A percentile compares a stretch with the other conserved stretches of the same genome.
Conservation (phyloP, 92 coral and sea anemone species). For the Galaxea fascicularis region DNA sequence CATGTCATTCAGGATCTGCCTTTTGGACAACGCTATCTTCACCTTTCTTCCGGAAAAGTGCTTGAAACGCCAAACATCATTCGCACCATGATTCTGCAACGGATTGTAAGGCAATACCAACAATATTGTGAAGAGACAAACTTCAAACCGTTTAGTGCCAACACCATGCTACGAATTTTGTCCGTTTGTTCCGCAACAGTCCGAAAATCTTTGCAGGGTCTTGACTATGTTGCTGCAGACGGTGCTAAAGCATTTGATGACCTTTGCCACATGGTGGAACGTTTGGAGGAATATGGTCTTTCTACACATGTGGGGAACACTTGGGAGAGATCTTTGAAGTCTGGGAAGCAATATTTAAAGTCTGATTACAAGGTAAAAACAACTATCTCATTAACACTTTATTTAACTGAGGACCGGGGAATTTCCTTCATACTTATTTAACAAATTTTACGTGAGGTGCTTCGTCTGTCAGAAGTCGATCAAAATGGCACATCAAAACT, state of each 20-base stretch:
- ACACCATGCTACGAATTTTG: neutral
- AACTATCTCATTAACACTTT: too few relatives aligned
- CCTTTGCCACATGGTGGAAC: neutral
- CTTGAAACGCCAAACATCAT: neutral
- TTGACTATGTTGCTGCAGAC: neutral
- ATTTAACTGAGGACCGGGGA: too few relatives aligned
- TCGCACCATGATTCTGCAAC: neutral
- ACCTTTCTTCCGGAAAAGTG: slow-evolving; percentile 34
- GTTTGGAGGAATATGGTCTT: neutral
- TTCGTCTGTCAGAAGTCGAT: neutral
- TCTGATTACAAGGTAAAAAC: neutral
- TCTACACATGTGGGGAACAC: neutral
- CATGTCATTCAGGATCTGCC: slow-evolving; percentile 24
- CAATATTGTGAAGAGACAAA: neutral
- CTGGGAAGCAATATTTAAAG: neutral
- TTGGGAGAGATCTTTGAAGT: neutral
- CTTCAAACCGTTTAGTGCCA: neutral
- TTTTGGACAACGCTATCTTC: too few relatives aligned
- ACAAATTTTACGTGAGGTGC: too few relatives aligned
- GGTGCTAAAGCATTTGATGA: neutral
- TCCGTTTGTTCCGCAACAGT: too few relatives aligned
- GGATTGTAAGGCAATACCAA: neutral
- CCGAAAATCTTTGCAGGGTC: neutral
- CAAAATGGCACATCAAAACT: too few relatives aligned
- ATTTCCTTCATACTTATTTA: too few relatives aligned